A percentile compares a stretch with the other conserved stretches of the same genome.
Conservation (phyloP, 2,797 vertebrate genomes). For the Phrynocephalus guinanensis region DNA sequence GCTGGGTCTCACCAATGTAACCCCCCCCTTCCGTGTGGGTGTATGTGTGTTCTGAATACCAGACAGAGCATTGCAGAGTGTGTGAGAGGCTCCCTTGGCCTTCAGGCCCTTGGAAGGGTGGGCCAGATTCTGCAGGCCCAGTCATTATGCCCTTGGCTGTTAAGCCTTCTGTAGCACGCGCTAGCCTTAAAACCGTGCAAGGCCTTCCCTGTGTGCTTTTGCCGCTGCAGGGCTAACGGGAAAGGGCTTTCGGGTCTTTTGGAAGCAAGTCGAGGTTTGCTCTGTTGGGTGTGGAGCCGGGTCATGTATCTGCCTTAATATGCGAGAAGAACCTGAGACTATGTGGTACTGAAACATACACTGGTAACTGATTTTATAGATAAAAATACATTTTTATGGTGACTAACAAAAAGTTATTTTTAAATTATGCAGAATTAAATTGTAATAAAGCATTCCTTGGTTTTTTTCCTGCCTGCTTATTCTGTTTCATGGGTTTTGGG, state of each 20-base stretch:
- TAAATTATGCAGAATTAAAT: conserved; percentile 88
- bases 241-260: not conserved
- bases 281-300: not conserved
- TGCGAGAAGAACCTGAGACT: conserved; percentile 36
- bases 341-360: conserved; percentile 88
- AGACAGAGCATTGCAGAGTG: not conserved
- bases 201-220: not conserved
- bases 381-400: conserved; percentile 84
- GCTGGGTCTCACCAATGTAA: not conserved
- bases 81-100: not conserved
- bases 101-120: not conserved
- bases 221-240: not conserved
- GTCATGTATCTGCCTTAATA: not conserved
- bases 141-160: not conserved
- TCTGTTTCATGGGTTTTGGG: not conserved
- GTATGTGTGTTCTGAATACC: not conserved
- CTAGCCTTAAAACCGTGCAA: not conserved
- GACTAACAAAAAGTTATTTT: conserved; percentile 85
- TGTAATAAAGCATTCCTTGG: conserved; percentile 65
- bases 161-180: not conserved
- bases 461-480: conserved; percentile 31
- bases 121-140: not conserved
- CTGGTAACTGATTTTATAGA: conserved; percentile 90
- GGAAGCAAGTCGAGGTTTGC: not conserved
- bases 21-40: too few species aligned